These are phyloP conservation scores for Brachyalestes nurse DNA, from an alignment of 2,797 vertebrate species.

Conservation along the genomic window DNA sequence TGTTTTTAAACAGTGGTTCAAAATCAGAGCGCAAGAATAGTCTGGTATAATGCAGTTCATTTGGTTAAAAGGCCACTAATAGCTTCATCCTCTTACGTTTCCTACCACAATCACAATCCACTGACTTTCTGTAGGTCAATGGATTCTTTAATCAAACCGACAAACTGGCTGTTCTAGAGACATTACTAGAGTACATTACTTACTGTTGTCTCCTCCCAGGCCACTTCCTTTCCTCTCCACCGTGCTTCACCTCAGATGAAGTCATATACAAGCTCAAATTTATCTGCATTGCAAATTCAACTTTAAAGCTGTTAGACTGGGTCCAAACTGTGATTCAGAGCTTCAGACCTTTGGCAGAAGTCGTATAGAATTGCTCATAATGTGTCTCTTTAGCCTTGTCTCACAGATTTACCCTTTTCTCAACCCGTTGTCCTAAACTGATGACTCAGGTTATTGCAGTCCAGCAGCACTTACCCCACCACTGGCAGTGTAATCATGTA, in stretches of 20 bases:
- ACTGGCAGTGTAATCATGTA: constrained; percentile 1
- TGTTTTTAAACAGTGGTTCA: not conserved
- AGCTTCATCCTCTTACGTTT: constrained; percentile 6
- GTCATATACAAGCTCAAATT: not conserved
- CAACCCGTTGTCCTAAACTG: not conserved
- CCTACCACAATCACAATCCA: not conserved
- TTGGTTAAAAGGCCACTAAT: constrained; percentile 6
- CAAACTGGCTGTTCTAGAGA: not conserved
- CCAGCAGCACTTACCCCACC: not conserved
- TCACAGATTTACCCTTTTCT: not conserved
- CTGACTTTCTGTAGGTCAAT: not conserved
- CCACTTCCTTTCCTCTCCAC: not conserved
- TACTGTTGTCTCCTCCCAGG: not conserved
- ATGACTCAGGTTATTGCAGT: constrained; percentile 9
- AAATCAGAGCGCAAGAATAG: not conserved
- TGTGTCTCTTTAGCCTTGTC: not conserved
- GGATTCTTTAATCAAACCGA: constrained; percentile 11
- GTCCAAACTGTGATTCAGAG: too few relatives aligned
- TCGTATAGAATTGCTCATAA: not conserved
- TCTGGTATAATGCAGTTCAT: not conserved
- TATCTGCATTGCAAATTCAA: not conserved
- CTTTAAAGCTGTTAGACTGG: not conserved
- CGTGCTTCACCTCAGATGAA: not conserved
- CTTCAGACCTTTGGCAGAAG: not conserved
- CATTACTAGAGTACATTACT: too few relatives aligned